Base-by-base conservation (phyloP, 2,888 invertebrate species). In the Apotomis betuletana region DNA sequence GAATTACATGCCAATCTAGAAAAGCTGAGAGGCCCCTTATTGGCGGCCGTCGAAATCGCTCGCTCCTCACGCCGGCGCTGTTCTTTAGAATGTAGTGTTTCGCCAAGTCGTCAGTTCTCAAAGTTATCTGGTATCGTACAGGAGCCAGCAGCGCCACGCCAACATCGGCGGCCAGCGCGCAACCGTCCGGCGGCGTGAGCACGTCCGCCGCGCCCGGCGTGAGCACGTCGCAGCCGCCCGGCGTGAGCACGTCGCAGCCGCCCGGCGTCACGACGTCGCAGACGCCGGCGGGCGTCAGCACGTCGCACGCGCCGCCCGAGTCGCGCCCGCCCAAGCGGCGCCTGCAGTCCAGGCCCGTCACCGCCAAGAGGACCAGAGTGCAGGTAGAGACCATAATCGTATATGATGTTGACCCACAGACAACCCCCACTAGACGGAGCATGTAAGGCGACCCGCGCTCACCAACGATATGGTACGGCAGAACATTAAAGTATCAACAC, bases 311-410 rank as follows among this genome's bases (percentile, higher is more conserved):
- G 58, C 90, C 90, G 63, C 84, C 88, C 5, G 91, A 91, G 70
- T 84, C 87, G 12, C 87, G 92, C 41, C 89, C 91, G 1, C 76
- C 82, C 59, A 93, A 93, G 76, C 86, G 92, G 1, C 88, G 92
- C 44, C 79, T 92, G 64, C 90, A 91, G 75, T 81, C 89, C 61
- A 84, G 92, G 15, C 89, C 90, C 0, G 87, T 94, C 75, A 90
- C 93, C 58, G 89, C 90, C 46, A 95, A 95, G 80, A 85, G 95
- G 75, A 93, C 94, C 0, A 85, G 95, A 63, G 89, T 94, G 60
- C 94, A 94, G 87, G 94, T 94, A 84, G 75, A 41, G 5, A 5
- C 41, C 5, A 41, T 6, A 41, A 6, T 6, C 6, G 6, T 41
- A 41, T 27, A 27, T 27, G 27, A 27, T 27, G 27, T 27, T 27